Percentiles rank a stretch among this genome's conserved stretches.
Conservation (phyloP, 2,113 vertebrate species). For the Aramus guarauna region DNA sequence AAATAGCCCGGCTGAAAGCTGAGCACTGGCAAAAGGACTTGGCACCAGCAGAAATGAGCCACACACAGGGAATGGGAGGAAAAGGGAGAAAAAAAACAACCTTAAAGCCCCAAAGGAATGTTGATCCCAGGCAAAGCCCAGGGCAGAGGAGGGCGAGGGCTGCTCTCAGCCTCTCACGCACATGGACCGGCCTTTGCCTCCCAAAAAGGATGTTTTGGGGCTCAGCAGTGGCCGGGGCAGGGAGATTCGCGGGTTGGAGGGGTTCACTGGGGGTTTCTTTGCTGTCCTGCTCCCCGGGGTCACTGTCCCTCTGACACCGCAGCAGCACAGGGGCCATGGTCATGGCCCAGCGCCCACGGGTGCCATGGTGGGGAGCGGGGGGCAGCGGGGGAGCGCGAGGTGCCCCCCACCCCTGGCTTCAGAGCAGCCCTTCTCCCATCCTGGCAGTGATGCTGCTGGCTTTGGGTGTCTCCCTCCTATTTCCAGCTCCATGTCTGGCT, state of each 20-base stretch:
- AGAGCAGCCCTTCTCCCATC: background rate
- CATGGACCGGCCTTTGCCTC: fast-evolving
- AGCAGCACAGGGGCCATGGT: fast-evolving
- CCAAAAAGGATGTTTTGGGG: background rate
- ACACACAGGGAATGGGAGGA: background rate
- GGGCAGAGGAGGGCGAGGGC: background rate
- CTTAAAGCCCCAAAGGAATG: background rate
- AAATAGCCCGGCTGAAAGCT: background rate
- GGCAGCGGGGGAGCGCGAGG: fast-evolving
- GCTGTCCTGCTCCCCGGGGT: background rate
- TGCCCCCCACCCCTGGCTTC: background rate
- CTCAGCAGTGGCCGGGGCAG: background rate
- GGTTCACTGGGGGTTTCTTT: background rate
- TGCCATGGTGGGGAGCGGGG: fast-evolving
- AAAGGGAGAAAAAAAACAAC: background rate
- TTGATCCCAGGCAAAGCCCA: background rate
- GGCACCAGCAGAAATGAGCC: background rate
- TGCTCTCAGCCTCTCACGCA: background rate
- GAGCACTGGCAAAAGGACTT: background rate
- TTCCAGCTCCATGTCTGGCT: background rate
- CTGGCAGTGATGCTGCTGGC: background rate
- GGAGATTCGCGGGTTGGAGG: background rate
- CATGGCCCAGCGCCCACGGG: fast-evolving
- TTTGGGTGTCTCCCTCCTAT: background rate
- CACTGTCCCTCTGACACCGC: background rate